A percentile compares a stretch with the other conserved stretches of the same genome.
Evolutionary conservation across 2,888 invertebrate species (phyloP).

Genomic region (Agriotes lineatus): DNA sequence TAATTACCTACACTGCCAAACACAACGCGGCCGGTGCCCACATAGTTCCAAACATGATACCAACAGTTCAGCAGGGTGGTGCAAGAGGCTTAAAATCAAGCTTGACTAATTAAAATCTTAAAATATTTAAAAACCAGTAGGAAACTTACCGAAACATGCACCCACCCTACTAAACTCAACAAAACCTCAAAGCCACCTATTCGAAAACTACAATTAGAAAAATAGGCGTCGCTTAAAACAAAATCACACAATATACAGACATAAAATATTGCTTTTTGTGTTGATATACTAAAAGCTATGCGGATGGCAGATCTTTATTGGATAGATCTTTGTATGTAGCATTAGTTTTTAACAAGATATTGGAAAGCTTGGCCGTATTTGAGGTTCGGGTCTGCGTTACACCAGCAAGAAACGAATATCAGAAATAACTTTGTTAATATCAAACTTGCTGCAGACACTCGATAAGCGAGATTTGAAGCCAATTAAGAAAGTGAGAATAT

Average conservation of each 20-base stretch:
- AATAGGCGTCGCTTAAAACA: slow-evolving; percentile 31
- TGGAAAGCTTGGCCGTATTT: not conserved
- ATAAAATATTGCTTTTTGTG: slow-evolving; percentile 2
- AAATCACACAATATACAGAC: slow-evolving; percentile 31
- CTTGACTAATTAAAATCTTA: slow-evolving; percentile 24
- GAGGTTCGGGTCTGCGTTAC: too few relatives aligned
- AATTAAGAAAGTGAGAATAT: not conserved
- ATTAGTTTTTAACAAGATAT: slow-evolving; percentile 12
- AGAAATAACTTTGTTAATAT: too few relatives aligned
- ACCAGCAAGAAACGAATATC: too few relatives aligned
- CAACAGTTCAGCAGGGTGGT: slow-evolving; percentile 63
- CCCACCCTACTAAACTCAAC: slow-evolving; percentile 66
- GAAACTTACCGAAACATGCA: slow-evolving; percentile 53
- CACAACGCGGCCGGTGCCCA: not conserved
- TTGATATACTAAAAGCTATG: slow-evolving; percentile 3
- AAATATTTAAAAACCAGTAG: slow-evolving; percentile 33
- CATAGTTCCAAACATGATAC: not conserved
- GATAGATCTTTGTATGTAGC: not conserved
- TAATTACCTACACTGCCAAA: not conserved
- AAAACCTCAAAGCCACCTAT: slow-evolving; percentile 48
- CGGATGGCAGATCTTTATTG: slow-evolving; percentile 17
- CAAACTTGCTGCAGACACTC: too few relatives aligned
- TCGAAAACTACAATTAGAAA: slow-evolving; percentile 9
- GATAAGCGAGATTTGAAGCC: too few relatives aligned
- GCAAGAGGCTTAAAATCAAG: slow-evolving; percentile 37